Percentiles rank a stretch among this genome's conserved stretches.
Conservation (phyloP, 1,140 invertebrate genomes). For the Dermatophagoides farinae region DNA sequence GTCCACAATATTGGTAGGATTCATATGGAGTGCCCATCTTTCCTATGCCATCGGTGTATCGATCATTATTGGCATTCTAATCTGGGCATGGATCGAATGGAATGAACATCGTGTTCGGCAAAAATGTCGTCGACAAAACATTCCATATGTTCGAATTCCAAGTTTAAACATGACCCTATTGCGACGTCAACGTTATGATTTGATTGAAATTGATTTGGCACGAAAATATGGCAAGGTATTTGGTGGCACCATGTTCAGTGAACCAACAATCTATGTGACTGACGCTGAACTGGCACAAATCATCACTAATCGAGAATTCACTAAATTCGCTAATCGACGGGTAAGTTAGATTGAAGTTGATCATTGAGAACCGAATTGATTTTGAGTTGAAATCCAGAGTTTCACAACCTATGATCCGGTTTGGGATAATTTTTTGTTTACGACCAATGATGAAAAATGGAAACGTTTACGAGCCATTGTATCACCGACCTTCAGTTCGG, state of each 20-base stretch:
- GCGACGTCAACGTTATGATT: no score
- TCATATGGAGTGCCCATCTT: no score
- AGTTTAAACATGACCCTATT: no score
- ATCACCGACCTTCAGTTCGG: not conserved
- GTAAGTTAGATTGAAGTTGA: not conserved
- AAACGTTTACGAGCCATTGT: not conserved
- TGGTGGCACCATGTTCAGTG: not conserved
- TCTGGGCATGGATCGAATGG: no score
- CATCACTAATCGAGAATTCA: slow-evolving; percentile 17
- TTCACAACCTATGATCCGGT: not conserved
- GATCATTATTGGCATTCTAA: no score
- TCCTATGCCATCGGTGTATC: no score
- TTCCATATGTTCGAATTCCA: no score
- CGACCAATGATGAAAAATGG: not conserved
- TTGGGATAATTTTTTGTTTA: not conserved
- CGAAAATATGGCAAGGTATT: not conserved
- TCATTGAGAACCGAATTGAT: not conserved
- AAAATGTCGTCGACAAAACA: no score
- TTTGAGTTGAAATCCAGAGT: not conserved
- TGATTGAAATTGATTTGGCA: no score
- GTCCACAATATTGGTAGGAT: no score
- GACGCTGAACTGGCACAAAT: slow-evolving; percentile 15
- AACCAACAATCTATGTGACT: slow-evolving; percentile 9
- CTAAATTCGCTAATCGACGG: slow-evolving; percentile 15
- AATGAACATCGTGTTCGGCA: no score